Conservation (phyloP, 2,797 vertebrate species). For the Echiichthys vipera region DNA sequence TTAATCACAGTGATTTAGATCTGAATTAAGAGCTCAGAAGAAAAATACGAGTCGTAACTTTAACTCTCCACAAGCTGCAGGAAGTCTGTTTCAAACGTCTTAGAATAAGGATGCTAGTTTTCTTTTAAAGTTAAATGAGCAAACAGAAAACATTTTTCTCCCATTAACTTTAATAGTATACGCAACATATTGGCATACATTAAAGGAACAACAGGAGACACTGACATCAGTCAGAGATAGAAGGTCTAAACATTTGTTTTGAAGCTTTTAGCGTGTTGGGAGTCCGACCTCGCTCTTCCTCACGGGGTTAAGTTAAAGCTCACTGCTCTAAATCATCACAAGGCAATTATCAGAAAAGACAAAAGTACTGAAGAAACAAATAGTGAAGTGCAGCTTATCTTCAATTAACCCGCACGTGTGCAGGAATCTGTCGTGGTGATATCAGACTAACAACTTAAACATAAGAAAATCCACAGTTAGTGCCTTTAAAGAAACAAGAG, state of each 20-base stretch:
- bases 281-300: background rate
- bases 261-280: background rate
- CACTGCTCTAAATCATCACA: background rate
- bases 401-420: background rate
- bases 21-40: background rate
- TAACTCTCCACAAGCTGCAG: background rate
- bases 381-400: background rate
- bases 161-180: conserved; percentile 16
- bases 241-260: background rate
- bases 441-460: no score
- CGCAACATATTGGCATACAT: background rate
- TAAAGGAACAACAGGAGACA: background rate
- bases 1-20: conserved; percentile 5
- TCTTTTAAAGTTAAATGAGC: background rate
- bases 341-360: background rate
- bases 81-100: background rate
- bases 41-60: no score
- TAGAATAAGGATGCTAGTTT: background rate
- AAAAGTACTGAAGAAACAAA: background rate
- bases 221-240: background rate
- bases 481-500: background rate
- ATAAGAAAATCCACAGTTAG: background rate
- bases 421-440: background rate
- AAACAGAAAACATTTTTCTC: no score
- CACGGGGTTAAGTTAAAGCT: background rate